Base-by-base conservation (phyloP, 2,888 invertebrate genomes). In the Eretmocerus hayati region DNA sequence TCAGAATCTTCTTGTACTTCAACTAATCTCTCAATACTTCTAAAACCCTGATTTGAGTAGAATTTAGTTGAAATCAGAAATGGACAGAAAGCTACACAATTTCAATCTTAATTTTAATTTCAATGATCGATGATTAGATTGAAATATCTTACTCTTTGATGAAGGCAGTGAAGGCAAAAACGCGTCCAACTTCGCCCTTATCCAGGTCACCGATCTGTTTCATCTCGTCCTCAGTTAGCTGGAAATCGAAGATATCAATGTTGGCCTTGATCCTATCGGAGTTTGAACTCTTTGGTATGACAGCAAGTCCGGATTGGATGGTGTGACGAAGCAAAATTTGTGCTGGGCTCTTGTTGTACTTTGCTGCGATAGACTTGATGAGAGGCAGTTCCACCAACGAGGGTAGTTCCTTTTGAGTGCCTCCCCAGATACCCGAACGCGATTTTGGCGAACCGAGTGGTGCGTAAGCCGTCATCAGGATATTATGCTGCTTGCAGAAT, bases 231-330 rank as follows among this genome's bases (percentile, higher is more conserved):
- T 73, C 62, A 1, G 71, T 64, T 48, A 85, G 60, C 56, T 78
- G 76, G 63, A 85, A 84, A 64, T 83, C 77, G 57, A 81, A 83
- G 50, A 87, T 72, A 46, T 81, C 71, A 42, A 84, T 78, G 62
- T 90, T 90, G 61, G 81, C 77, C 72, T 78, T 77, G 22, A 89
- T 77, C 60, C 89, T 76, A 6, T 76, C 66, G 2, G 81, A 77
- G 61, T 81, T 85, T 2, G 80, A 77, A 66, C 87, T 89, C 71
- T 90, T 90, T 15, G 89, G 88, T 60, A 90, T 86, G 11, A 85
- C 84, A 26, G 80, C 76, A 30, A 87, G 73, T 30, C 78, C 79
- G 57, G 81, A 77, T 62, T 84, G 83, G 1, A 85, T 70, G 42
- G 86, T 71, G 63, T 82, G 85, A 53, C 81, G 75, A 15, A 90